These are phyloP conservation scores for Chouioia cunea DNA, from an alignment of 2,888 invertebrate species.

Conservation along the genomic window DNA sequence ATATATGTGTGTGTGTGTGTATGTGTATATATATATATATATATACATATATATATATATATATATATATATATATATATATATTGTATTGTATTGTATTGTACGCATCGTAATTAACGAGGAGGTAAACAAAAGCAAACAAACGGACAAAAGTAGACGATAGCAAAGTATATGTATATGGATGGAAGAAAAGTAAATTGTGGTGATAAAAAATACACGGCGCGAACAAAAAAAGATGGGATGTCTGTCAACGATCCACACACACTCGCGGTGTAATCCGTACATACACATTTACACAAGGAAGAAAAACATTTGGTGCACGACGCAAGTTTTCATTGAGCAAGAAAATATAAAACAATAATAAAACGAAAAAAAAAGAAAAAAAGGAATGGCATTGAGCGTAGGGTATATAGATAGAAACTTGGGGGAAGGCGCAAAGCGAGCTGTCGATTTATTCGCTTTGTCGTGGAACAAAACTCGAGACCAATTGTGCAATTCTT, in stretches of 20 bases:
- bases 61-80: constrained; percentile 20
- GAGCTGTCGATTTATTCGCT: constrained; percentile 31
- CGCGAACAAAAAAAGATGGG: too few relatives aligned
- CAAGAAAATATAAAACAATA: not conserved
- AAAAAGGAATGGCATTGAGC: constrained; percentile 27
- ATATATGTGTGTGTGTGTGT: constrained; percentile 27
- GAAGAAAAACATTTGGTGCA: too few relatives aligned
- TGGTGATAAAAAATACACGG: too few relatives aligned
- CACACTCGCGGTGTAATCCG: too few relatives aligned
- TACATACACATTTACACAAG: too few relatives aligned
- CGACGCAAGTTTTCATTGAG: too few relatives aligned
- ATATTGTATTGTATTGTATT: constrained; percentile 33
- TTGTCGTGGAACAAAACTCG: constrained; percentile 49
- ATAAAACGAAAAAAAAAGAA: not conserved
- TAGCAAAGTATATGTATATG: constrained; percentile 30
- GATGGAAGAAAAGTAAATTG: constrained; percentile 18
- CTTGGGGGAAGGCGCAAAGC: not conserved
- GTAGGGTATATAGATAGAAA: constrained; percentile 4
- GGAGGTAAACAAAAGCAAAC: constrained; percentile 23
- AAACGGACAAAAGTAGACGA: constrained; percentile 18
- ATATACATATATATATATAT: constrained; percentile 39
- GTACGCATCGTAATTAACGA: constrained; percentile 29
- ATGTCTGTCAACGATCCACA: too few relatives aligned
- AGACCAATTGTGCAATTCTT: constrained; percentile 62
- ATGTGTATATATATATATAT: too few relatives aligned